Percentiles rank a stretch among this genome's conserved stretches.
These are phyloP conservation scores for Scatophagus argus DNA, from an alignment of 2,113 vertebrate genomes.

Conservation along the genomic window DNA sequence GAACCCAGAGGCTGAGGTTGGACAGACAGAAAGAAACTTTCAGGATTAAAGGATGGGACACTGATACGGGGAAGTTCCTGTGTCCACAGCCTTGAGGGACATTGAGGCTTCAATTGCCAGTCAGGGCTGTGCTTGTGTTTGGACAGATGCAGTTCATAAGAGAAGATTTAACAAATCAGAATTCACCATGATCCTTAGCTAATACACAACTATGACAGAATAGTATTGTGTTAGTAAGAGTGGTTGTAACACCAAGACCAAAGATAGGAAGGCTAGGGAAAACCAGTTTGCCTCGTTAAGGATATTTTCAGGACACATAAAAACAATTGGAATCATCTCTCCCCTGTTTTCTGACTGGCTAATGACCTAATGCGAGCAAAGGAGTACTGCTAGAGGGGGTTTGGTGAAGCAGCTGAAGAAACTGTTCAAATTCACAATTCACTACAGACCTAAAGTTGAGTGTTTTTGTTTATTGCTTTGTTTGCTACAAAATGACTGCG, in stretches of 20 bases:
- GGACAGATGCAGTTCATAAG: background rate
- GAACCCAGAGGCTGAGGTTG: constrained; percentile 58
- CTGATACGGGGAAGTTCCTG: constrained; percentile 61
- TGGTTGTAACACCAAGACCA: background rate
- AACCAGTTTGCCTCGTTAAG: background rate
- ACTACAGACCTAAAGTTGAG: background rate
- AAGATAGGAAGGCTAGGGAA: background rate
- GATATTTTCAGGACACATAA: background rate
- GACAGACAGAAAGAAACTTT: constrained; percentile 43
- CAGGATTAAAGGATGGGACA: constrained; percentile 59
- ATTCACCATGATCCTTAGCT: background rate
- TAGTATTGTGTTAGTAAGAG: background rate
- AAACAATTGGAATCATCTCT: background rate
- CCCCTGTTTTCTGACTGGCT: background rate
- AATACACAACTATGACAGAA: background rate
- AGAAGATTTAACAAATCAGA: constrained; percentile 1
- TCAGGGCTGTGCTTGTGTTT: constrained; percentile 1
- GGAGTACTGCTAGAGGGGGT: background rate
- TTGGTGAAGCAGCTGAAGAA: background rate
- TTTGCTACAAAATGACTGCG: background rate
- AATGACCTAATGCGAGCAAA: background rate
- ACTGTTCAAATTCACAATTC: background rate
- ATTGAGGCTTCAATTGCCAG: constrained; percentile 45
- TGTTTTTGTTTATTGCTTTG: background rate
- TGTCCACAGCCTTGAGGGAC: constrained; percentile 55